Evolutionary conservation across 2,888 invertebrate species (phyloP).

Genomic region (Leucophenga maculata): DNA sequence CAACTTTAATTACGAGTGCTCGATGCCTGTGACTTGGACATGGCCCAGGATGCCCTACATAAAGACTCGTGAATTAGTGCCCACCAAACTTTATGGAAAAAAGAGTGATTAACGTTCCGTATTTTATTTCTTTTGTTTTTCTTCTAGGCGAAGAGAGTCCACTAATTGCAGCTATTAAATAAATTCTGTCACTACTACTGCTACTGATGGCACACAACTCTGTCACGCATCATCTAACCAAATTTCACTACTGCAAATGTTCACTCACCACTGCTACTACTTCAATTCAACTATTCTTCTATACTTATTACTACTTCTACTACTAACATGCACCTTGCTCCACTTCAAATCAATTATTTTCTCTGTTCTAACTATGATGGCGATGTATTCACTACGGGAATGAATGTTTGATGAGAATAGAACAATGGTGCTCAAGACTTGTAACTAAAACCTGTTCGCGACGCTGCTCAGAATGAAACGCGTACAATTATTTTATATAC

Average conservation of each 20-base stretch:
- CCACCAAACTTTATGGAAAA: slow-evolving; percentile 66
- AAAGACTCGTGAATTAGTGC: slow-evolving; percentile 69
- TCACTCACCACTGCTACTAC: slow-evolving; percentile 28
- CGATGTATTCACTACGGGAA: no score
- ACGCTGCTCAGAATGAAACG: no score
- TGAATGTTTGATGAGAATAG: no score
- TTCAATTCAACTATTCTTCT: neutral
- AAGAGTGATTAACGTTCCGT: slow-evolving; percentile 60
- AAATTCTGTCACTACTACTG: slow-evolving; percentile 42
- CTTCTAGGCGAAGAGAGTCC: slow-evolving; percentile 62
- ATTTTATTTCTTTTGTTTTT: slow-evolving; percentile 40
- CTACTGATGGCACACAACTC: slow-evolving; percentile 49
- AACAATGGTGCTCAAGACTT: no score
- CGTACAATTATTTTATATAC: no score
- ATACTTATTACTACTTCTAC: neutral
- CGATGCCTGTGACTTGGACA: slow-evolving; percentile 81
- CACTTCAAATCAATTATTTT: neutral
- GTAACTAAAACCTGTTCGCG: no score
- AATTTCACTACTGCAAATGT: slow-evolving; percentile 44
- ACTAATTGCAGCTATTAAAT: slow-evolving; percentile 66
- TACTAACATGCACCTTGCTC: neutral
- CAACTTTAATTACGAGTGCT: slow-evolving; percentile 83
- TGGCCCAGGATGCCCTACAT: slow-evolving; percentile 74
- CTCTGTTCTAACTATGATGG: no score
- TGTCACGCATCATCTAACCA: slow-evolving; percentile 56